phyloP scores from a whole-genome alignment of 2,797 vertebrate genomes.

The Mallotus villosus region DNA sequence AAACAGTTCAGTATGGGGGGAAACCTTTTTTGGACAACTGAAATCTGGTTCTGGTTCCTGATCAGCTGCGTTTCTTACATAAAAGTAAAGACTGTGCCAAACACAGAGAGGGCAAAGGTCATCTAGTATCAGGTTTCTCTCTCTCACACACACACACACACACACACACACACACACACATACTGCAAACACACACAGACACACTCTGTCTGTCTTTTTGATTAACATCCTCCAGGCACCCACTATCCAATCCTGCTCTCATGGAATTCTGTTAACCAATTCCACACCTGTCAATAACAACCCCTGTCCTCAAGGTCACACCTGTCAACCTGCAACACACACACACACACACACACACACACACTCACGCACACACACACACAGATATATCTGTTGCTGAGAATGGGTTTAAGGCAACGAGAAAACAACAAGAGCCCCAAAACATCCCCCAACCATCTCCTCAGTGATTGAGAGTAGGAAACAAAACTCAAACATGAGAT shows the following conservation, averaged over 20 bases:
- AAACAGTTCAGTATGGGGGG: too few relatives aligned
- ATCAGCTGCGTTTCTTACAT: neutral
- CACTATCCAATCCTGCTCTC: slow-evolving; percentile 3
- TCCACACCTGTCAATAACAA: slow-evolving; percentile 9
- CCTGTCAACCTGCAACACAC: neutral
- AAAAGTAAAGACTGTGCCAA: neutral
- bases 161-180: neutral
- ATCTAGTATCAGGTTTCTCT: neutral
- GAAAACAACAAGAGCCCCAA: too few relatives aligned
- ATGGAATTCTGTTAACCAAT: slow-evolving; percentile 16
- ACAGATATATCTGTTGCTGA: neutral
- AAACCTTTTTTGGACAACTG: too few relatives aligned
- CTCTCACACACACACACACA: neutral
- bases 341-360: neutral
- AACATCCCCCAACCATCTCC: too few relatives aligned
- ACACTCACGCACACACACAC: neutral
- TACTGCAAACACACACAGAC: neutral
- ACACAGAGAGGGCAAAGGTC: neutral
- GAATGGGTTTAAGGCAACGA: neutral
- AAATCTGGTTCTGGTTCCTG: too few relatives aligned
- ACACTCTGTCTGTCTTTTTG: neutral
- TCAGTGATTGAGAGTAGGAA: neutral
- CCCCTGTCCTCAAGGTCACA: neutral
- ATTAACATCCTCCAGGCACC: neutral
- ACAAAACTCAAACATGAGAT: neutral